These are phyloP conservation scores for Xenotilapia caudafasciata DNA, from an alignment of 2,113 vertebrate species.

Conservation along the genomic window DNA sequence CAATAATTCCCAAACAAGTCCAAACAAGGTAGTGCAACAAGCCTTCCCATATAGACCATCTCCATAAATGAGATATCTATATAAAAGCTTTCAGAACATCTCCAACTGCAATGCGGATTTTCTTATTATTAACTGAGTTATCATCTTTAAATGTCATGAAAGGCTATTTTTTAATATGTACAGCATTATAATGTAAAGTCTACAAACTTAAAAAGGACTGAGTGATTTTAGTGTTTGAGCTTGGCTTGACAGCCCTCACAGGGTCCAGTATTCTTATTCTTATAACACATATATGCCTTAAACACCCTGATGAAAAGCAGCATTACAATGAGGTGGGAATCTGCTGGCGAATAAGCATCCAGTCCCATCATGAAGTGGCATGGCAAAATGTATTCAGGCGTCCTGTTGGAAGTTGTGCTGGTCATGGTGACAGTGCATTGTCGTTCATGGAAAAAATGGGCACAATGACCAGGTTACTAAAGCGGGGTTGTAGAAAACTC, in stretches of 20 bases:
- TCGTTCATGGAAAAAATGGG: not conserved
- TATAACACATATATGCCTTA: not conserved
- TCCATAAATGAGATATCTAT: not conserved
- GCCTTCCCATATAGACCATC: not conserved
- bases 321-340: not conserved
- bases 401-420: not conserved
- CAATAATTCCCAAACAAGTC: not conserved
- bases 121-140: not conserved
- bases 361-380: not conserved
- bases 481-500: not conserved
- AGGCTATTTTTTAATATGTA: not conserved
- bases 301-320: not conserved
- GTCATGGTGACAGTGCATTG: not conserved
- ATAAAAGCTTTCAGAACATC: not conserved
- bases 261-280: not conserved
- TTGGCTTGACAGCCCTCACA: not conserved
- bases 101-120: not conserved
- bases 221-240: not conserved
- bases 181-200: not conserved
- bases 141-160: not conserved
- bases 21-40: not conserved
- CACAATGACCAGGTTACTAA: not conserved
- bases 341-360: not conserved
- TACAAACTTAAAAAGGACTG: not conserved
- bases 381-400: not conserved